Evolutionary conservation across 2,797 vertebrate genomes (phyloP).

Genomic region (Phyllotis vaccarum): DNA sequence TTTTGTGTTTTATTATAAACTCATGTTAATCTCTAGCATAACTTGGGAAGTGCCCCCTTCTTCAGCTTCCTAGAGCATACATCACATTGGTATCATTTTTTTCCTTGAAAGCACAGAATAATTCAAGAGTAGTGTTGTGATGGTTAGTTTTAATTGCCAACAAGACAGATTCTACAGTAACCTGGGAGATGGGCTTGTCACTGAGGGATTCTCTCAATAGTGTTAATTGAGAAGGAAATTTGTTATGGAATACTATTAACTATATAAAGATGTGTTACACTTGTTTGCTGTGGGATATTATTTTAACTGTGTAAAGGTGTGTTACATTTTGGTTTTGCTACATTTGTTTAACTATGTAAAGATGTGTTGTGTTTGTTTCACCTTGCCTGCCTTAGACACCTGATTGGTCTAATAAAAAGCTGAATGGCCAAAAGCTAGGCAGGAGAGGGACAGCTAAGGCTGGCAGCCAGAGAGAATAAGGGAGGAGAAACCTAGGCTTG

Average conservation of each 20-base stretch:
- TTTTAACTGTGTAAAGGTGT: neutral
- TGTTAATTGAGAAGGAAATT: neutral
- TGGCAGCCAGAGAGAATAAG: neutral
- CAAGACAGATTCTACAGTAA: neutral
- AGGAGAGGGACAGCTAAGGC: neutral
- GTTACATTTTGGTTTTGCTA: neutral
- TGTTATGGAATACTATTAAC: neutral
- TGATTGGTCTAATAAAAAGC: neutral
- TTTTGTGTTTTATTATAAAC: slow-evolving; percentile 1
- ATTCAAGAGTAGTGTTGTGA: neutral
- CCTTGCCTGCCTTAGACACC: neutral
- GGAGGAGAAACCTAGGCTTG: neutral
- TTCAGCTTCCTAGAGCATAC: slow-evolving; percentile 14
- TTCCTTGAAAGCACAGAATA: slow-evolving; percentile 15
- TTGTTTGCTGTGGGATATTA: neutral
- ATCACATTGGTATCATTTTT: slow-evolving; percentile 15
- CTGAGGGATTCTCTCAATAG: neutral
- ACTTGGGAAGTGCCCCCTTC: neutral
- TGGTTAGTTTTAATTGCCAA: neutral
- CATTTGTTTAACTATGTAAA: neutral
- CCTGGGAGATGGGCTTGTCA: neutral
- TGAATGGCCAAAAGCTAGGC: neutral
- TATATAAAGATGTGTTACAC: neutral
- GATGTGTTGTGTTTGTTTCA: neutral
- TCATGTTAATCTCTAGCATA: neutral